A percentile compares a stretch with the other conserved stretches of the same genome.
Evolutionary conservation across 1,140 invertebrate genomes (phyloP).

Genomic region (Coboldia fuscipes): DNA sequence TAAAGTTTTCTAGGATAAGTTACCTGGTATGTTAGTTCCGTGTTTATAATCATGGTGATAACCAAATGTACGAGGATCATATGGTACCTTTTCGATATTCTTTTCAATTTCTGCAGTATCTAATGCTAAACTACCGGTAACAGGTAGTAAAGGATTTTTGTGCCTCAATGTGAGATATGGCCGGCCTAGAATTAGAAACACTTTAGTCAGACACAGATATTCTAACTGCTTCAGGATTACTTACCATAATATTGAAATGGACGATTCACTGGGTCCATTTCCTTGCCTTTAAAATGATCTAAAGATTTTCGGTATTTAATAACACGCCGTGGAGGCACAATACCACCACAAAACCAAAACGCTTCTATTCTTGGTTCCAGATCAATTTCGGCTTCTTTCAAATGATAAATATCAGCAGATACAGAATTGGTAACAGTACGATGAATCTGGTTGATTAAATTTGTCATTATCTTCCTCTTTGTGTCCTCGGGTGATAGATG

Average conservation of each 20-base stretch:
- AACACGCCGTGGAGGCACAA: conserved; percentile 27
- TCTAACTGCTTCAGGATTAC: no score
- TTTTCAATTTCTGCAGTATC: conserved; percentile 14
- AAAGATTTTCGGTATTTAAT: conserved; percentile 19
- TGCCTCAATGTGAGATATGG: conserved; percentile 42
- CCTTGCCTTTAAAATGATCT: conserved; percentile 18
- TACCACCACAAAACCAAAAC: conserved; percentile 54
- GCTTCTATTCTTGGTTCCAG: conserved; percentile 51
- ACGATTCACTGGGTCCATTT: conserved; percentile 32
- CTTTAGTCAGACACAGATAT: background rate
- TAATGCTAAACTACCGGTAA: conserved; percentile 31
- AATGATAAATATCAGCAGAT: conserved; percentile 28
- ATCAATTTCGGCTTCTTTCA: conserved; percentile 43
- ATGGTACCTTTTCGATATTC: conserved; percentile 24
- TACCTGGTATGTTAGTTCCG: conserved; percentile 53
- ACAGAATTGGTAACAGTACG: conserved; percentile 35
- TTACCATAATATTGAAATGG: conserved; percentile 39
- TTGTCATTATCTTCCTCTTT: conserved; percentile 17
- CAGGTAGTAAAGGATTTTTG: conserved; percentile 33
- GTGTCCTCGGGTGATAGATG: conserved; percentile 5
- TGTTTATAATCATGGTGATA: conserved; percentile 28
- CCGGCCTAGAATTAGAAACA: conserved; percentile 19
- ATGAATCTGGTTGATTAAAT: conserved; percentile 43
- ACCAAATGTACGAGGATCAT: conserved; percentile 32
- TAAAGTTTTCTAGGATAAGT: no score